phyloP scores from a whole-genome alignment of 1,140 invertebrate species.

The Portunus trituberculatus region DNA sequence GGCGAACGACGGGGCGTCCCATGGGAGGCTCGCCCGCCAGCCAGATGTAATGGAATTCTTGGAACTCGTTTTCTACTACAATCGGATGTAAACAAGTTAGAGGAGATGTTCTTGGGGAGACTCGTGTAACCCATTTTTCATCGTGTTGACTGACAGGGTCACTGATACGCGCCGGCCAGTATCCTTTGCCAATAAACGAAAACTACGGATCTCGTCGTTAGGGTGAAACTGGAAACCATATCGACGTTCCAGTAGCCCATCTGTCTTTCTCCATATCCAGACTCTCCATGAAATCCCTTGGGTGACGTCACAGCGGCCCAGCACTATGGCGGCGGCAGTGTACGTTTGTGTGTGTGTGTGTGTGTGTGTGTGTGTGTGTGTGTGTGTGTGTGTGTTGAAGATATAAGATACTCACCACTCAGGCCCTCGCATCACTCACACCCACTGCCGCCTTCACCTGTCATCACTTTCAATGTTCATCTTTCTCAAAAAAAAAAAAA shows the following conservation, averaged over 20 bases:
- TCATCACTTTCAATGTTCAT: neutral
- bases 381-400: too few relatives aligned
- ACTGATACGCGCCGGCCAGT: neutral
- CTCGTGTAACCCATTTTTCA: neutral
- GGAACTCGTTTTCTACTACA: constrained; percentile 38
- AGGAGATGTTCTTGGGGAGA: constrained; percentile 10
- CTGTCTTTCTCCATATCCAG: constrained; percentile 43
- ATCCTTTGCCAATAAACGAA: neutral
- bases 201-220: neutral
- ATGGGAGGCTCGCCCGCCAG: constrained; percentile 6
- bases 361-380: neutral
- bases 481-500: too few relatives aligned
- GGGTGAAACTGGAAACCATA: neutral
- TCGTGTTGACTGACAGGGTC: neutral
- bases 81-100: neutral
- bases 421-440: neutral
- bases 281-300: constrained; percentile 5
- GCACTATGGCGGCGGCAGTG: neutral
- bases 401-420: neutral
- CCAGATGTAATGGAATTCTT: constrained; percentile 35
- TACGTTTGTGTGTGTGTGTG: neutral
- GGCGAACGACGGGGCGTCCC: neutral
- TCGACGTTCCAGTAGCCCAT: constrained; percentile 29
- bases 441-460: neutral
- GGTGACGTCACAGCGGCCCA: constrained; percentile 17